Evolutionary conservation across 2,888 invertebrate genomes (phyloP).

Genomic region (Drosophila rubida): DNA sequence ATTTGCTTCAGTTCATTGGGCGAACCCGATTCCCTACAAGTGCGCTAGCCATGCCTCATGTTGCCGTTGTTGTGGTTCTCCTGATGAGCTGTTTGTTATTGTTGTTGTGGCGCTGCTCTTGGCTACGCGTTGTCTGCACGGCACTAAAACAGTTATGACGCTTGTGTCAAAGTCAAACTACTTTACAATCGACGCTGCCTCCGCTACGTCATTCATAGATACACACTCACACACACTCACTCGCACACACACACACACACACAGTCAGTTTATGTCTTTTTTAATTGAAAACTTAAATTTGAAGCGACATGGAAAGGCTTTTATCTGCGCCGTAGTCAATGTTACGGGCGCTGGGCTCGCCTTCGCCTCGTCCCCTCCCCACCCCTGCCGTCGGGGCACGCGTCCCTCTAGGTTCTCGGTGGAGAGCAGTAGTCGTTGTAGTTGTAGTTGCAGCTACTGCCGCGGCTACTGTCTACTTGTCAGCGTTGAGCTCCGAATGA

Average conservation of each 20-base stretch:
- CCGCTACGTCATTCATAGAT: slow-evolving; percentile 60
- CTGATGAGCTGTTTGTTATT: slow-evolving; percentile 5
- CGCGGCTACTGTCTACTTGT: slow-evolving; percentile 67
- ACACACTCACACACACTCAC: slow-evolving; percentile 39
- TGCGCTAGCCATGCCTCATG: not conserved
- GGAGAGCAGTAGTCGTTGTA: slow-evolving; percentile 37
- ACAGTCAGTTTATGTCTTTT: slow-evolving; percentile 75
- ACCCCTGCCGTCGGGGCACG: not conserved
- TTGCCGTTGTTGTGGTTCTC: not conserved
- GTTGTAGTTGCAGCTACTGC: slow-evolving; percentile 41
- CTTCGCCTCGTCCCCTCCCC: slow-evolving; percentile 1
- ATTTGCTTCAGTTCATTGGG: slow-evolving; percentile 4
- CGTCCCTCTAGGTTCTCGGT: slow-evolving; percentile 48
- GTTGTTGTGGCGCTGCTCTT: slow-evolving; percentile 4
- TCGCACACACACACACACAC: slow-evolving; percentile 7
- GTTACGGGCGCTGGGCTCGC: slow-evolving; percentile 61
- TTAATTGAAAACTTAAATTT: slow-evolving; percentile 81
- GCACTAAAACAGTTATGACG: slow-evolving; percentile 71
- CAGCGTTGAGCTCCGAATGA: slow-evolving; percentile 71
- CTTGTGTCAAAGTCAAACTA: slow-evolving; percentile 76
- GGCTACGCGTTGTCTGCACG: slow-evolving; percentile 31
- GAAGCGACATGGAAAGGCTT: slow-evolving; percentile 80
- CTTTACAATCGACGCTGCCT: slow-evolving; percentile 63
- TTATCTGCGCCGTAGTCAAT: slow-evolving; percentile 75
- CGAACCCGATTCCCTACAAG: not conserved